Evolutionary conservation across 2,797 vertebrate species (phyloP), one percentile per base, ranked within the genome.

Genomic region (Labroides dimidiatus): DNA sequence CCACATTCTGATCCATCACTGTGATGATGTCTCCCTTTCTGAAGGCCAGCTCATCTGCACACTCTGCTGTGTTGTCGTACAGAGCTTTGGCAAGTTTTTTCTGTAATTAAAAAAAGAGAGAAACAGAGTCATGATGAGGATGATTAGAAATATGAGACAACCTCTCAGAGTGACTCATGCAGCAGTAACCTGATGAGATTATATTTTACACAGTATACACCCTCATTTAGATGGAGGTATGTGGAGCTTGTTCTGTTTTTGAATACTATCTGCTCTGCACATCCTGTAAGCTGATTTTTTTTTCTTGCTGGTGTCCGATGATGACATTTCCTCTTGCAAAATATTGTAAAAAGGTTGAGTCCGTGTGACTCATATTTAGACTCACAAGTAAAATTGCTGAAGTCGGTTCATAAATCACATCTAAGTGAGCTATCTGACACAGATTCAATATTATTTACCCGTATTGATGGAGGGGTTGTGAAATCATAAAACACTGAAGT

Each of bases 11-110:
- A 51, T 97, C 92, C 70, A 98, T 88, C 66, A 99, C 94, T 0
- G 89, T 93, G 66, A 99, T 75, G 75, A 99, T 95, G 89, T 99
- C 97, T 0, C 96, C 97, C 64, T 91, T 93, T 68, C 91, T 91
- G 91, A 99, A 99, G 44, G 94, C 95, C 75, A 99, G 92, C 86
- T 99, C 98, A 0, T 99, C 96, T 0, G 92, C 84, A 57, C 95
- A 95, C 90, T 99, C 98, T 0, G 98, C 95, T 1, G 88, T 94
- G 92, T 99, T 99, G 93, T 99, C 96, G 0, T 97, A 99, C 1
- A 99, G 91, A 0, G 98, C 98, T 85, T 94, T 97, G 0, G 96
- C 98, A 79, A 97, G 76, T 71, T 94, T 89, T 3, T 80, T 94
- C 98, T 99, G 81, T 30, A 81, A 86, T 6, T 2, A 63, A 59